Percentiles rank a stretch among this genome's conserved stretches.
Conservation (phyloP, 1,140 invertebrate species). For the Leptinotarsa texana region DNA sequence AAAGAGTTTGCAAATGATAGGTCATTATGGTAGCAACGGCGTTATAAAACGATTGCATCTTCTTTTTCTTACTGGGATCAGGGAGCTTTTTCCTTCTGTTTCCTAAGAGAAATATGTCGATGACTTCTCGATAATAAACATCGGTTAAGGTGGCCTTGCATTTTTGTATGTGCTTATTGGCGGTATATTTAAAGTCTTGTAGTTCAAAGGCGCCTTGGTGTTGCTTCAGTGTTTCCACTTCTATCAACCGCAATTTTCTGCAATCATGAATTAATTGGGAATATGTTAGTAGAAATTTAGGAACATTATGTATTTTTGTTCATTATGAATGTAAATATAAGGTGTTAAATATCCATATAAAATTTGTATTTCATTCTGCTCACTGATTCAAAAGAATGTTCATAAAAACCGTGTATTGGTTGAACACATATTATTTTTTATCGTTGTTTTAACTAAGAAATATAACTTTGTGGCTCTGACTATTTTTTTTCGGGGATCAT, state of each 20-base stretch:
- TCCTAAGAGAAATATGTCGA: slow-evolving; percentile 69
- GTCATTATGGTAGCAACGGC: slow-evolving; percentile 86
- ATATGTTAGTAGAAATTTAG: too few relatives aligned
- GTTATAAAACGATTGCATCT: slow-evolving; percentile 79
- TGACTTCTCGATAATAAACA: slow-evolving; percentile 67
- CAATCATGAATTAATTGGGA: slow-evolving; percentile 26
- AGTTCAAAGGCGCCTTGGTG: slow-evolving; percentile 64
- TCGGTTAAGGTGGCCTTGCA: slow-evolving; percentile 61
- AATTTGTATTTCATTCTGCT: too few relatives aligned
- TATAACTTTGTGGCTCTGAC: too few relatives aligned
- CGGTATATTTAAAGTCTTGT: slow-evolving; percentile 62
- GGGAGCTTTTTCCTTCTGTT: slow-evolving; percentile 77
- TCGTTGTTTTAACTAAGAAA: too few relatives aligned
- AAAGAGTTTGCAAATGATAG: slow-evolving; percentile 77
- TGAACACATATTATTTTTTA: too few relatives aligned
- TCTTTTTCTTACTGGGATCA: slow-evolving; percentile 65
- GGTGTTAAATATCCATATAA: too few relatives aligned
- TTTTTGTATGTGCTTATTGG: slow-evolving; percentile 64
- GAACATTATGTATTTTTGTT: too few relatives aligned
- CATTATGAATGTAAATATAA: too few relatives aligned
- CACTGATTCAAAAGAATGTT: too few relatives aligned
- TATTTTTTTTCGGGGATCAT: background rate
- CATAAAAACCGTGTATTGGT: too few relatives aligned
- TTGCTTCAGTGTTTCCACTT: slow-evolving; percentile 60
- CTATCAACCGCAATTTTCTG: slow-evolving; percentile 54